Conservation (phyloP, 2,113 vertebrate genomes). For the Todiramphus chloris region DNA sequence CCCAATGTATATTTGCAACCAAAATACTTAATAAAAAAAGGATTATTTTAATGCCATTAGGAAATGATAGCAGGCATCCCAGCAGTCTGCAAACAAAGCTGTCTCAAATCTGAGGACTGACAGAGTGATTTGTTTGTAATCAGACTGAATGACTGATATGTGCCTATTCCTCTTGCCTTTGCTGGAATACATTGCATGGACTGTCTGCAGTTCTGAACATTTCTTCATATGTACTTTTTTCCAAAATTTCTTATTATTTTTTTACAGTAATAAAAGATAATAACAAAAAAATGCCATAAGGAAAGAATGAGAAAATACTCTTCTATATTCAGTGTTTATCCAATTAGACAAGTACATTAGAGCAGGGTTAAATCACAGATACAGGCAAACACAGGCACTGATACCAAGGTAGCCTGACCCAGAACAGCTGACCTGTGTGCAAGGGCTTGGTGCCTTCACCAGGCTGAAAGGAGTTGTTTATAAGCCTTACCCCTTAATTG, state of each 20-base stretch:
- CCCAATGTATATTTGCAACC: neutral
- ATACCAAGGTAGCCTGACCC: neutral
- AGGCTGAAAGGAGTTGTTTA: neutral
- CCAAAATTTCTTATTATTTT: neutral
- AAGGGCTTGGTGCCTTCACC: neutral
- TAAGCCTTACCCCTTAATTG: neutral
- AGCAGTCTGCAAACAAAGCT: neutral
- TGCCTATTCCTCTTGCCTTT: neutral
- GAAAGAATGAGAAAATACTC: neutral
- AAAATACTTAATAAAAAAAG: neutral
- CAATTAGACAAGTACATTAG: neutral
- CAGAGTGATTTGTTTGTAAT: neutral
- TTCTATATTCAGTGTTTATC: neutral
- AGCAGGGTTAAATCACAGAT: neutral
- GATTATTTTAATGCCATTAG: neutral
- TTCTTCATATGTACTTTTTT: neutral
- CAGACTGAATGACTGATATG: fast-evolving
- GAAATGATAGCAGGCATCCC: neutral
- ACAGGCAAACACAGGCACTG: neutral
- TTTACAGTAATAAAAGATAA: neutral
- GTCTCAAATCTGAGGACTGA: neutral
- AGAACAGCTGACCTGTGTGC: neutral
- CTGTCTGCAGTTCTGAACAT: neutral
- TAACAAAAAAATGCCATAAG: too few relatives aligned
- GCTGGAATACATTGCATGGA: neutral